These are phyloP conservation scores for Phalera bucephala DNA, from an alignment of 2,888 invertebrate species.

Conservation along the genomic window DNA sequence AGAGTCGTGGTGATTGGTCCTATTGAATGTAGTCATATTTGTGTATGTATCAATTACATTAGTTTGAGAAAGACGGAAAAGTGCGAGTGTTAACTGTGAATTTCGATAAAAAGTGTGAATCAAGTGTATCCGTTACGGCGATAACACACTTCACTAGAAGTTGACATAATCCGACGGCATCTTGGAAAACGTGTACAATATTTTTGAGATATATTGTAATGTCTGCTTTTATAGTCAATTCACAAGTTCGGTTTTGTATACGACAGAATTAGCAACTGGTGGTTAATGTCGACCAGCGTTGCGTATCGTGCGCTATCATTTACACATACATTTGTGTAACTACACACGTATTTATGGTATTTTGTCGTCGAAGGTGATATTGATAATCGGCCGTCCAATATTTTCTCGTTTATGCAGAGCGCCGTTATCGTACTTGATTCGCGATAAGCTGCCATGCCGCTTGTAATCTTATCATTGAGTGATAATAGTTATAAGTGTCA, in stretches of 20 bases:
- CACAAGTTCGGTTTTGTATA: conserved; percentile 33
- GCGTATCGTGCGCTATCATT: conserved; percentile 20
- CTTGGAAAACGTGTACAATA: background rate
- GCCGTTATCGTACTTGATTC: conserved; percentile 74
- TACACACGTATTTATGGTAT: conserved; percentile 13
- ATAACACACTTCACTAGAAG: conserved; percentile 12
- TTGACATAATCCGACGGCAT: conserved; percentile 1
- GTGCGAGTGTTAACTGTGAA: conserved; percentile 30
- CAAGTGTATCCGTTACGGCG: conserved; percentile 20
- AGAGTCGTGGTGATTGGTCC: conserved; percentile 16
- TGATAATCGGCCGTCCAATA: conserved; percentile 54
- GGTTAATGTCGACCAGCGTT: conserved; percentile 30
- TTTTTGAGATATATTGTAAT: background rate
- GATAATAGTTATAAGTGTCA: conserved; percentile 82
- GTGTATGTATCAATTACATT: conserved; percentile 26
- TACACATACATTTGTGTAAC: conserved; percentile 14
- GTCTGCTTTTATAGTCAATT: conserved; percentile 9
- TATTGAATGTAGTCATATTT: conserved; percentile 13
- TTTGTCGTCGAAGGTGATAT: conserved; percentile 38
- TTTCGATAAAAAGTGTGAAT: conserved; percentile 34
- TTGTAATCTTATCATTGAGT: conserved; percentile 78
- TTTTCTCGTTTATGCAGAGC: conserved; percentile 61
- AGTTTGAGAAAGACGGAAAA: conserved; percentile 27
- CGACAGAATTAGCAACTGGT: conserved; percentile 34
- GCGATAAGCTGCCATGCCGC: conserved; percentile 76